Evolutionary conservation across 2,888 invertebrate genomes (phyloP), one percentile per base, ranked within the genome.

Genomic region (Drosophila sordidula): DNA sequence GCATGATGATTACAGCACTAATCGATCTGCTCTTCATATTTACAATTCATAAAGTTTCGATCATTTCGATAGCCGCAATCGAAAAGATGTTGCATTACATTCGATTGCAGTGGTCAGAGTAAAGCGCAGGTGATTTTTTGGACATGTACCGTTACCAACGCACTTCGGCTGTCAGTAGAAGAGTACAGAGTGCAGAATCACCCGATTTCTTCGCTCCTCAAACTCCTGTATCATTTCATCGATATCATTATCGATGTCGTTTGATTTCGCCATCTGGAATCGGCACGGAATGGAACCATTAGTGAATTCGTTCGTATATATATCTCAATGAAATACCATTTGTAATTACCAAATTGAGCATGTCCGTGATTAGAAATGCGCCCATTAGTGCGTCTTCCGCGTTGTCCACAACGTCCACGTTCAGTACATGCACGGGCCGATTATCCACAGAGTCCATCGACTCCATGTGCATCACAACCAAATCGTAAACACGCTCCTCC

Each of bases 301-400:
- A 0, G 14, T 4, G 12, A 0, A 34, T 32, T 32, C 11, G 32
- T 4, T 32, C 11, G 11, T 32, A 9, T 11, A 32, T 32, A 32
- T 12, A 34, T 9, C 29, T 1, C 11, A 39, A 26, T n/a, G 11
- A 9, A 22, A 36, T 14, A 4, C n/a, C 0, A 34, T 1, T 9
- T 18, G 4, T 3, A 51, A 25, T 92, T 94, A 97, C 96, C 95
- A 97, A 95, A 59, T 96, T 95, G 78, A 98, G 97, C 93, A 99
- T 95, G 93, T 99, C 99, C 93, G 97, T 97, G 78, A 99, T 98
- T 83, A 99, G 94, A 93, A 99, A 99, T 36, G 99, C 99, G 76
- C 99, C 99, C 90, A 99, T 96, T 3, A 99, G 98, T 0, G 99
- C 99, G 93, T 99, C 99, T 92, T 99, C 99, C 79, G 99, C 98